phyloP scores from a whole-genome alignment of 2,797 vertebrate species.

The Pseudopleuronectes americanus region DNA sequence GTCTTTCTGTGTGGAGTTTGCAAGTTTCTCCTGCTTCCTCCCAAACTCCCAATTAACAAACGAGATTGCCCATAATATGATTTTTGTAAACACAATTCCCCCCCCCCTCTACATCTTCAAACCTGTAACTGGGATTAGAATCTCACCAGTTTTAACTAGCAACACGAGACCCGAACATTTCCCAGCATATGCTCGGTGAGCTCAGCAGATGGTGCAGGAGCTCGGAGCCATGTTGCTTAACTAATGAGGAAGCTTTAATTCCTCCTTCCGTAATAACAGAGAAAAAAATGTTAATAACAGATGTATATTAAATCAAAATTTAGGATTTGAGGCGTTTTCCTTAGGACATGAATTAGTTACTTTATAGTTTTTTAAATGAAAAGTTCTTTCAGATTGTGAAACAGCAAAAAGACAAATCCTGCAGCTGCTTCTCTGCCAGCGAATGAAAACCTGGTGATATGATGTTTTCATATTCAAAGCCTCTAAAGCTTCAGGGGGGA shows the following conservation, averaged over 20 bases:
- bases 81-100: too few relatives aligned
- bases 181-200: conserved; percentile 32
- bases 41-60: too few relatives aligned
- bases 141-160: conserved; percentile 9
- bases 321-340: background rate
- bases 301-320: background rate
- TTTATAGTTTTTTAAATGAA: background rate
- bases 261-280: conserved; percentile 3
- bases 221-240: conserved; percentile 8
- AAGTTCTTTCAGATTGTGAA: conserved; percentile 1
- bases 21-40: too few relatives aligned
- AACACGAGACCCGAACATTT: conserved; percentile 10
- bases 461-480: conserved; percentile 29
- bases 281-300: background rate
- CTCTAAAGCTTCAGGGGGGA: background rate
- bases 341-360: background rate
- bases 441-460: conserved; percentile 18
- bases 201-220: conserved; percentile 21
- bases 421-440: conserved; percentile 15
- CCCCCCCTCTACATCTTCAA: background rate
- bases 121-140: conserved; percentile 28
- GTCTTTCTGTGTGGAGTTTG: too few relatives aligned
- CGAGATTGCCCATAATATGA: too few relatives aligned
- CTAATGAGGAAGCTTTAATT: background rate
- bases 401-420: conserved; percentile 10